Conservation (phyloP, 2,113 vertebrate species). For the Orycteropus afer region DNA sequence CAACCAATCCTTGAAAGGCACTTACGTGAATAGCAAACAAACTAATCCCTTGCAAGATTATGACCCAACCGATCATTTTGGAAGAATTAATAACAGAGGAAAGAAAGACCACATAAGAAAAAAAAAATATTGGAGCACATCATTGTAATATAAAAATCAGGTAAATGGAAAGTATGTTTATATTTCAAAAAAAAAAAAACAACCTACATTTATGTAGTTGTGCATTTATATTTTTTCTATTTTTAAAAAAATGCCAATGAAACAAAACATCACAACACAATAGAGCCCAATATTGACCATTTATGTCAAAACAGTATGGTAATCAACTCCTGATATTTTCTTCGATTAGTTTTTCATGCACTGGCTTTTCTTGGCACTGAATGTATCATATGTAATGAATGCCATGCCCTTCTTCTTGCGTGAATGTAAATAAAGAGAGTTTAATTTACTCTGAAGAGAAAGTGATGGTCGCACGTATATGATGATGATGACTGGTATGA, state of each 20-base stretch:
- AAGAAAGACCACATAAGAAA: too few species aligned
- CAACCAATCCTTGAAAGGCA: too few species aligned
- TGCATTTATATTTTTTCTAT: not conserved
- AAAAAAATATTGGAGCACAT: too few species aligned
- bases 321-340: slow-evolving; percentile 1
- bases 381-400: not conserved
- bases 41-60: too few species aligned
- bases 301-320: slow-evolving; percentile 3
- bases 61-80: too few species aligned
- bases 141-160: not conserved
- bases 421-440: not conserved
- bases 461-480: not conserved
- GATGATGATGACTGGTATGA: not conserved
- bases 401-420: not conserved
- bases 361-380: not conserved
- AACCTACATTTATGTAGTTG: not conserved
- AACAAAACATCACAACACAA: not conserved
- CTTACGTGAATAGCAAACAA: too few species aligned
- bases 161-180: not conserved
- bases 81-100: too few species aligned
- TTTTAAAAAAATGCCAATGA: not conserved
- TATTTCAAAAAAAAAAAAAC: not conserved
- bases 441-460: not conserved
- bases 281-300: not conserved
- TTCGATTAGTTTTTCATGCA: not conserved